Percentiles rank a stretch among this genome's conserved stretches.
phyloP scores from a whole-genome alignment of 2,113 vertebrate genomes.

The Egretta garzetta region DNA sequence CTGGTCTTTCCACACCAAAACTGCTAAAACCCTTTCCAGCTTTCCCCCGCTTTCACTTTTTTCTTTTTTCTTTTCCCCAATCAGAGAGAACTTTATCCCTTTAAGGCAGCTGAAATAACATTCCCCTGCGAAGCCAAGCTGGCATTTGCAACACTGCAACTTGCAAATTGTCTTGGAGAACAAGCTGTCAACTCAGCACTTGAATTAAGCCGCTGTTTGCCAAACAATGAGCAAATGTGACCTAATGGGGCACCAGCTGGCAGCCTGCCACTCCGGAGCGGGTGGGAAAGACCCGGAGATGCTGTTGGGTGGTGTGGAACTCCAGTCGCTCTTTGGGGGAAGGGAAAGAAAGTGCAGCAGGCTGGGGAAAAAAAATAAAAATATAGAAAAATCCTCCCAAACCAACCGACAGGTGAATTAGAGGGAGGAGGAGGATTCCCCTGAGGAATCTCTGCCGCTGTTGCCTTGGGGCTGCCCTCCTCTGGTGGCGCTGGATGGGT shows the following conservation, averaged over 20 bases:
- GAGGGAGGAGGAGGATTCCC: not conserved
- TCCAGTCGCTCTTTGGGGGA: not conserved
- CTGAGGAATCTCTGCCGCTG: not conserved
- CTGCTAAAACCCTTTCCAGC: not conserved
- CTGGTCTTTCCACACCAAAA: not conserved
- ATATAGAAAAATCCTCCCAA: not conserved
- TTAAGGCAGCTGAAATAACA: slow-evolving; percentile 63
- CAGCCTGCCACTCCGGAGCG: slow-evolving; percentile 33
- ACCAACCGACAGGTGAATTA: not conserved
- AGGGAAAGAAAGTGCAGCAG: not conserved
- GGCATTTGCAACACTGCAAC: slow-evolving; percentile 61
- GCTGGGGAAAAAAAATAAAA: not conserved
- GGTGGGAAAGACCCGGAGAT: not conserved
- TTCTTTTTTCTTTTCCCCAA: not conserved
- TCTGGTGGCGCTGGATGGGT: not conserved
- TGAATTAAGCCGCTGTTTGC: slow-evolving; percentile 65
- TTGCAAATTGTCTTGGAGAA: slow-evolving; percentile 68
- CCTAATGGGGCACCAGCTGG: slow-evolving; percentile 70
- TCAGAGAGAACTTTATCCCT: slow-evolving; percentile 43
- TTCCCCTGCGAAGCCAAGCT: slow-evolving; percentile 51
- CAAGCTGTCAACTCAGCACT: slow-evolving; percentile 74
- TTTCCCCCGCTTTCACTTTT: not conserved
- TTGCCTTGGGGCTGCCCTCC: not conserved
- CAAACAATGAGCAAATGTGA: slow-evolving; percentile 70
- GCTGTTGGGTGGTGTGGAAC: not conserved